Conservation (phyloP, 2,113 vertebrate species). For the Odocoileus virginianus region DNA sequence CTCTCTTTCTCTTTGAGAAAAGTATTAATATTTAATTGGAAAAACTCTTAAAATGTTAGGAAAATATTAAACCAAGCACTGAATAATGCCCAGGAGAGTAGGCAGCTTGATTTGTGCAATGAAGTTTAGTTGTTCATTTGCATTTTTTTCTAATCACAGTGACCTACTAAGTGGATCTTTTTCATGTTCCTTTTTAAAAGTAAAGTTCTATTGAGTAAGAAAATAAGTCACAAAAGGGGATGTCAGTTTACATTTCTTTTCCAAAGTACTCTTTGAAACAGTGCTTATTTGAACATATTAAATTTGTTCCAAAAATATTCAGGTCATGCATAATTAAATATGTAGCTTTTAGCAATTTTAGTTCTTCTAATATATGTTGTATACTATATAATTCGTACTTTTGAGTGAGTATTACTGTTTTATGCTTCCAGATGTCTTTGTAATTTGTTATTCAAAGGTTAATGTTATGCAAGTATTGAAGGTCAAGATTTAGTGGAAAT, state of each 20-base stretch:
- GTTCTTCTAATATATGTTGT: conserved; percentile 37
- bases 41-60: conserved; percentile 77
- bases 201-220: conserved; percentile 60
- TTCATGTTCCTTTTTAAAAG: conserved; percentile 47
- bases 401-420: conserved; percentile 58
- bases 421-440: conserved; percentile 27
- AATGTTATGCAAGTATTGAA: conserved; percentile 61
- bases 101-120: conserved; percentile 63
- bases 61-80: conserved; percentile 77
- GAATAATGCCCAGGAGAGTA: conserved; percentile 75
- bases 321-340: conserved; percentile 72
- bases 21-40: conserved; percentile 83
- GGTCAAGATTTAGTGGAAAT: conserved; percentile 56
- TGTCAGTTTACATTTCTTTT: conserved; percentile 50
- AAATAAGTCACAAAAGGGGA: conserved; percentile 63
- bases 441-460: conserved; percentile 63
- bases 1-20: conserved; percentile 75
- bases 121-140: conserved; percentile 74
- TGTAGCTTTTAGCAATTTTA: conserved; percentile 65
- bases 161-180: conserved; percentile 74
- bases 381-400: conserved; percentile 32
- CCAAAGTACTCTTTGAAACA: conserved; percentile 45
- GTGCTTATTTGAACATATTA: conserved; percentile 63
- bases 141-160: conserved; percentile 77
- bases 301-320: conserved; percentile 69